Base-by-base conservation (phyloP, 1,140 invertebrate species). In the Pseudachorutes palmiensis region DNA sequence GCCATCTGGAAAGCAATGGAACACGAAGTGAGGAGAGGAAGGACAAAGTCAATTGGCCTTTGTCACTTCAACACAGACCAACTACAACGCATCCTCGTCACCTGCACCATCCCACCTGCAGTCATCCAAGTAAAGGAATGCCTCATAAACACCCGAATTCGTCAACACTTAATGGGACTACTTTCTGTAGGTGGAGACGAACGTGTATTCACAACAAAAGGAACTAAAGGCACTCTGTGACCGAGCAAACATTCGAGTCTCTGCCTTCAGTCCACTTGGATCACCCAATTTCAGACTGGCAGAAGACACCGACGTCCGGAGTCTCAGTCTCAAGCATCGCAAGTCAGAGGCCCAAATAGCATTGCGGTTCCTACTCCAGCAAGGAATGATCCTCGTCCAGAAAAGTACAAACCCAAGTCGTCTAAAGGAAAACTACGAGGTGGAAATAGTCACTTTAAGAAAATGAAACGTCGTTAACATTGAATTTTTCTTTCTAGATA, bases 311-410 rank as follows among this genome's bases (percentile, higher is more conserved):
- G 81, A 84, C 16, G 84, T 93, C 2, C 77, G 81, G 67, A 79
- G 84, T 70, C 84, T 94, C 31, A 87, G 90, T 0, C 74, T 81
- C 1, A 82, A 82, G 22, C 82, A 91, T 75, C 79, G 81, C 3
- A 90, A 87, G 77, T 85, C 85, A 0, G 78, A 87, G 2, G 90
- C 88, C 1, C 90, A 94, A 80, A 79, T 95, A 51, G 79, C 94
- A 55, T 76, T 95, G 0, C 82, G 87, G 48, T 89, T 88, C 77
- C 81, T 88, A 58, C 75, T 92, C 0, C 86, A 92, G 76, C 80
- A 84, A 61, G 86, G 84, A 12, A 79, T 92, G 5, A 80, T 84
- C 33, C 87, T 88, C 22, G 91, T 95, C 75, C 91, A 91, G 55
- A 95, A 94, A 79, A 91, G 89, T 76, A 85, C 84, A 0, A 89